phyloP scores from a whole-genome alignment of 1,140 invertebrate species.

The Neuroterus valhalla region DNA sequence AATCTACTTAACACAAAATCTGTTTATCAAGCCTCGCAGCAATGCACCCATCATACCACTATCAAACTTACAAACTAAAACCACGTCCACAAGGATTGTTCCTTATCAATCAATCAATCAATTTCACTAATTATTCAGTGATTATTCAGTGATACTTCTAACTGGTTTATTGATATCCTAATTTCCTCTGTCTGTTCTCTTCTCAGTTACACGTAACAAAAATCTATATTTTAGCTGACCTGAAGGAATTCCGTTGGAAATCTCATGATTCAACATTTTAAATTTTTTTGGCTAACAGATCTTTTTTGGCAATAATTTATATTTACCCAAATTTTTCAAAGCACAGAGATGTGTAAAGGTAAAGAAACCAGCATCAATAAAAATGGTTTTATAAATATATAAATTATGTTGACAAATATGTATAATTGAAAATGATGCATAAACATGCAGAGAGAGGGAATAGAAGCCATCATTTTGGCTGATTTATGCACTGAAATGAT shows the following conservation, averaged over 20 bases:
- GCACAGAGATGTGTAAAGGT: background rate
- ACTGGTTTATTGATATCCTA: too few species aligned
- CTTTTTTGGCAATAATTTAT: background rate
- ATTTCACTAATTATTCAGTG: too few species aligned
- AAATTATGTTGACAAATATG: background rate
- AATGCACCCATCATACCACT: background rate
- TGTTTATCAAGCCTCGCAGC: constrained; percentile 8
- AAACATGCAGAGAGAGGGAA: background rate
- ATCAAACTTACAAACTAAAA: background rate
- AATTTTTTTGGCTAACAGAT: too few species aligned
- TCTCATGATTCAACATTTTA: too few species aligned
- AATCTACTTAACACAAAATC: constrained; percentile 20
- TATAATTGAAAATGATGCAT: constrained; percentile 10
- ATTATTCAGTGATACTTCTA: too few species aligned
- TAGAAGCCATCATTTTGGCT: background rate
- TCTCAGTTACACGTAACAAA: too few species aligned
- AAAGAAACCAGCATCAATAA: background rate
- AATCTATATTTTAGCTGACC: too few species aligned
- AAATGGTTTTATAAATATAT: background rate
- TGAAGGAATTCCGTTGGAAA: too few species aligned
- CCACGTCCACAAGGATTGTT: background rate
- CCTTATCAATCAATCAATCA: too few species aligned
- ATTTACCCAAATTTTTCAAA: background rate
- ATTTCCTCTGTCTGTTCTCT: too few species aligned
- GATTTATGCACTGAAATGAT: background rate